Conservation (phyloP, 2,797 vertebrate genomes). For the Garrulus glandarius region DNA sequence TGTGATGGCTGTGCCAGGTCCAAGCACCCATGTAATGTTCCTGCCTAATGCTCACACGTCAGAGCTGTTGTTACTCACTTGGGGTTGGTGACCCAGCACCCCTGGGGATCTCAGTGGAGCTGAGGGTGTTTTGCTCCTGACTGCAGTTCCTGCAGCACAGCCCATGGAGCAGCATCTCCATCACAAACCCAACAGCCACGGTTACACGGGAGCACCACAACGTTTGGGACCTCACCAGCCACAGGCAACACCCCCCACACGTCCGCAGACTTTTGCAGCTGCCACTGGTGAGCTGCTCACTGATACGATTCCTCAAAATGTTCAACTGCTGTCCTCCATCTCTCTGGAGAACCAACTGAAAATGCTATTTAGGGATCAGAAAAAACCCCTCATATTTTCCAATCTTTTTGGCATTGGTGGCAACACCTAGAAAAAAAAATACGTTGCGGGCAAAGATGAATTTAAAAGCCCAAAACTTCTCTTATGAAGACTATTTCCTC, state of each 20-base stretch:
- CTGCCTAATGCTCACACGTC: not conserved
- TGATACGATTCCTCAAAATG: not conserved
- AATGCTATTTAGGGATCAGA: not conserved
- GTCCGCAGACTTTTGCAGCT: not conserved
- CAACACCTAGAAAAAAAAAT: not conserved
- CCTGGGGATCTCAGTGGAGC: not conserved
- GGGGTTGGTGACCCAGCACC: not conserved
- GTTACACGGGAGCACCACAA: not conserved
- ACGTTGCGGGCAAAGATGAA: not conserved
- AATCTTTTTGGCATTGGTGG: not conserved
- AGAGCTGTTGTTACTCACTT: not conserved
- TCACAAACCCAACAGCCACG: accelerated
- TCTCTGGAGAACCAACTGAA: not conserved
- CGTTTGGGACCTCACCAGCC: not conserved
- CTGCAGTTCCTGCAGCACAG: not conserved
- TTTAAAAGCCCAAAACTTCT: not conserved
- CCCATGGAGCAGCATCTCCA: accelerated
- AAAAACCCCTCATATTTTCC: not conserved
- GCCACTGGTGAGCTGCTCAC: not conserved
- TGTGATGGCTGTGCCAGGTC: not conserved
- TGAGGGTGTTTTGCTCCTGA: not conserved
- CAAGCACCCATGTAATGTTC: not conserved
- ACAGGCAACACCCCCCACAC: not conserved
- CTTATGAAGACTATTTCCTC: not conserved
- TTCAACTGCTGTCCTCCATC: not conserved